Base-by-base conservation (phyloP, 1,140 invertebrate genomes). In the Camponotus vicinus region DNA sequence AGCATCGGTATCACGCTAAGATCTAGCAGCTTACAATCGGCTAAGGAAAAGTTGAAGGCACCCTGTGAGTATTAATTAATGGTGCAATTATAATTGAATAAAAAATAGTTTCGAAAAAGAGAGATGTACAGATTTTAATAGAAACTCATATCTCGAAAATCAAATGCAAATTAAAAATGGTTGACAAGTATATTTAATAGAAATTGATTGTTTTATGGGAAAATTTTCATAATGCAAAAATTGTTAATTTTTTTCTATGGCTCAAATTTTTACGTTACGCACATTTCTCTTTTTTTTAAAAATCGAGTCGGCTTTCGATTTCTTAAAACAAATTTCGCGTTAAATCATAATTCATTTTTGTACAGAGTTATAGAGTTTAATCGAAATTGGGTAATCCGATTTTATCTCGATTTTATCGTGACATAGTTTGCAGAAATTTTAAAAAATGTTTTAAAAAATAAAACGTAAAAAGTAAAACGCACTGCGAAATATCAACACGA, bases 1-100 rank as follows among this genome's bases (percentile, higher is more conserved):
- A 90, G 78, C 78, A 90, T 91, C 8, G 91, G 90, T 42, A 92
- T 92, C 61, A 75, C 86, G 13, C 32, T 93, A 11, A 83, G 88
- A 8, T 73, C 92, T n/a, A 34, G 69, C 5, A 70, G 84, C 11
- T 55, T 94, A 15, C 88, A 89, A 52, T 90, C 61, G 8, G 91
- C 89, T 13, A 92, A 84, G 55, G 80, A 91, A 59, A 92, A 91
- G 67, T 76, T 93, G 0, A 91, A 89, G 32, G 40, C 86, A 0
- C 80, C 90, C 8, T 92, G 93, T 94, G 61, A 90, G 89, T 88
- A 69, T 4, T 3, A 64, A 78, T 27, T 37, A 82, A 82, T 55
- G 37, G 0, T 18, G 59, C 13, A 11, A 18, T 45, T 21, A 49
- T 15, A 13, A 49, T 57, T 13, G 27, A 15, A 18, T 7, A 2